phyloP scores from a whole-genome alignment of 2,113 vertebrate species.

The Acanthochromis polyacanthus region DNA sequence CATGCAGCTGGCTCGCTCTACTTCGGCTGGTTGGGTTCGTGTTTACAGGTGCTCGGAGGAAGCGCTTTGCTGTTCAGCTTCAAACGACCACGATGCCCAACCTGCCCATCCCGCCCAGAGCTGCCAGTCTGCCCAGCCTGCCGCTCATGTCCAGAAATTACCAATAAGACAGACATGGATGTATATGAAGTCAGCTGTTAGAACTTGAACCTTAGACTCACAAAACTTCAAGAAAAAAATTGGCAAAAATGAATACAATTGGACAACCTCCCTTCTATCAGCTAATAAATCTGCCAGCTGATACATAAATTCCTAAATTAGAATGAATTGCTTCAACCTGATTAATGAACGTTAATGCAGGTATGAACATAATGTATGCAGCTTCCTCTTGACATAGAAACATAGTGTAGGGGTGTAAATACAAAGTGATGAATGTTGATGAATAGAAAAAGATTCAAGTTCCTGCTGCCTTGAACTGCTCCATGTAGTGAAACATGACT shows the following conservation, averaged over 20 bases:
- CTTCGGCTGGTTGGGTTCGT: conserved; percentile 85
- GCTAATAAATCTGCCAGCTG: conserved; percentile 12
- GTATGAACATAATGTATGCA: conserved; percentile 21
- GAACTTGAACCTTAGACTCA: neutral
- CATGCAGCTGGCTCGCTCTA: conserved; percentile 82
- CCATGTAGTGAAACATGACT: conserved; percentile 37
- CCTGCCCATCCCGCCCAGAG: conserved; percentile 65
- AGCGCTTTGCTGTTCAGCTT: conserved; percentile 79
- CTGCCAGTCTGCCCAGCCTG: conserved; percentile 64
- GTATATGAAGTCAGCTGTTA: conserved; percentile 84
- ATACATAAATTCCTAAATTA: neutral
- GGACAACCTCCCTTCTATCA: neutral
- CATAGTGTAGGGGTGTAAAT: conserved; percentile 2
- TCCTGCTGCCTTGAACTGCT: conserved; percentile 58
- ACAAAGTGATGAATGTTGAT: conserved; percentile 9
- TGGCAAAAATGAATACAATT: neutral
- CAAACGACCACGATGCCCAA: conserved; percentile 69
- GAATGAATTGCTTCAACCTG: neutral
- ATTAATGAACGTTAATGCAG: conserved; percentile 5
- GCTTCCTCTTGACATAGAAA: neutral
- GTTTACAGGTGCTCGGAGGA: conserved; percentile 84
- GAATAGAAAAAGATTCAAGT: conserved; percentile 27
- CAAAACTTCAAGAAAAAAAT: neutral
- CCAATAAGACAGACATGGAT: conserved; percentile 68
- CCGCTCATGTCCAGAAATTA: conserved; percentile 60